Evolutionary conservation across 1,140 invertebrate genomes (phyloP), one percentile per base, ranked within the genome.

Genomic region (Hycleus phaleratus): DNA sequence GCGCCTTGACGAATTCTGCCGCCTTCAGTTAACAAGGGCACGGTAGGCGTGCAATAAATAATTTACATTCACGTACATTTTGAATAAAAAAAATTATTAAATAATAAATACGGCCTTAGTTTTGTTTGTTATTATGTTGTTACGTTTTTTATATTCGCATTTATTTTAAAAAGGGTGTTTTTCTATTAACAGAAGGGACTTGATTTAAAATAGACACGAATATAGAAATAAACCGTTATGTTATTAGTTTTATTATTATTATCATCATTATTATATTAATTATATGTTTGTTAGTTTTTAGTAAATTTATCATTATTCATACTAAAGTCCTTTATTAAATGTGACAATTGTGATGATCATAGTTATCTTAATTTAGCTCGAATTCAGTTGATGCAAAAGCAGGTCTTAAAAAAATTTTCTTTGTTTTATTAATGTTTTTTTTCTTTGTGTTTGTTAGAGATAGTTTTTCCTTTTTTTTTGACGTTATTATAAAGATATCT

Each of bases 251-350:
- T 32, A 32, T 32, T 63, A 69, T 69, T 65, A 68, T 64, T 65
- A 42, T 42, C 10, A 42, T 42, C 10, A 42, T 42, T 10, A 42
- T 42, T 42, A 42, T 42, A n/a, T n/a, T 42, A 63, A 68, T 63
- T 62, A 68, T 72, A 71, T 70, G 68, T 72, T 72, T 71, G 71
- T 73, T 73, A 72, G 71, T 68, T 69, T 72, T 68, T 73, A 73
- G 71, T 73, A 59, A 70, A 71, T 70, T 71, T 72, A 32, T 32
- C 32, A 32, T 60, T 65, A 64, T 66, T 66, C 60, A 65, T 60
- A 32, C 62, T 67, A 65, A 64, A 69, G 64, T 65, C 60, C 62
- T 61, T 61, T 61, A 64, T 65, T 57, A 60, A 63, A 50, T 67
- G 61, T 64, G 62, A 66, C 55, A 58, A 64, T 68, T 70, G 68